Percentiles rank a stretch among this genome's conserved stretches.
phyloP scores from a whole-genome alignment of 2,113 vertebrate species.

The Cryptoleucopteryx plumbea region DNA sequence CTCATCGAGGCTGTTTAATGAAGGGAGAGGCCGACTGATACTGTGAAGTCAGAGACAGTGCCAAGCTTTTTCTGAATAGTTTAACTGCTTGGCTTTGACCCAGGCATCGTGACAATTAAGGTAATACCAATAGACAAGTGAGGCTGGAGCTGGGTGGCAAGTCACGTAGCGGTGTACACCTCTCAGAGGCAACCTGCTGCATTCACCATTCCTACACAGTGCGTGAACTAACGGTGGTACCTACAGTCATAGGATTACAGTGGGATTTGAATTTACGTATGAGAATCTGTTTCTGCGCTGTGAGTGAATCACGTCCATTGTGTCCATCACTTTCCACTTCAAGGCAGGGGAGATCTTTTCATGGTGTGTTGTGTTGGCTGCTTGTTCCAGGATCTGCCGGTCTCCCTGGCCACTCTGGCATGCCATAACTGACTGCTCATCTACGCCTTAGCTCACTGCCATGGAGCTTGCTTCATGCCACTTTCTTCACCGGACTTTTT shows the following conservation, averaged over 20 bases:
- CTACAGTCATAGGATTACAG: neutral
- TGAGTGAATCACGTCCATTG: neutral
- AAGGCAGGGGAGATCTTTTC: neutral
- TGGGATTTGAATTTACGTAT: neutral
- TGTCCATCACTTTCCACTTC: neutral
- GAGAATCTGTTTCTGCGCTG: neutral
- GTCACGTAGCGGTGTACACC: neutral
- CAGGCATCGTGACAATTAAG: neutral
- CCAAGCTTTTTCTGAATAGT: neutral
- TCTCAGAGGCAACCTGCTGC: neutral
- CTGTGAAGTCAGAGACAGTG: neutral
- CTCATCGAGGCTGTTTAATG: neutral
- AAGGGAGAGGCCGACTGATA: neutral
- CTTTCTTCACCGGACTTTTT: neutral
- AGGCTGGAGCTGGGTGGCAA: neutral
- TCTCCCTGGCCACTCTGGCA: neutral
- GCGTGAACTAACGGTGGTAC: neutral
- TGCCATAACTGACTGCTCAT: accelerated
- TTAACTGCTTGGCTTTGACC: neutral
- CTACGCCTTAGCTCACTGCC: neutral
- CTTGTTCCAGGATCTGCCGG: neutral
- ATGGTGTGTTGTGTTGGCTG: neutral
- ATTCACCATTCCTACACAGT: neutral
- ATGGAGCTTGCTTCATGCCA: neutral
- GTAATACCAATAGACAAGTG: neutral